Percentiles rank a stretch among this genome's conserved stretches.
These are phyloP conservation scores for Echinarachnius parma DNA, from an alignment of 53 echinoderm and acorn worm genomes.

Conservation along the genomic window DNA sequence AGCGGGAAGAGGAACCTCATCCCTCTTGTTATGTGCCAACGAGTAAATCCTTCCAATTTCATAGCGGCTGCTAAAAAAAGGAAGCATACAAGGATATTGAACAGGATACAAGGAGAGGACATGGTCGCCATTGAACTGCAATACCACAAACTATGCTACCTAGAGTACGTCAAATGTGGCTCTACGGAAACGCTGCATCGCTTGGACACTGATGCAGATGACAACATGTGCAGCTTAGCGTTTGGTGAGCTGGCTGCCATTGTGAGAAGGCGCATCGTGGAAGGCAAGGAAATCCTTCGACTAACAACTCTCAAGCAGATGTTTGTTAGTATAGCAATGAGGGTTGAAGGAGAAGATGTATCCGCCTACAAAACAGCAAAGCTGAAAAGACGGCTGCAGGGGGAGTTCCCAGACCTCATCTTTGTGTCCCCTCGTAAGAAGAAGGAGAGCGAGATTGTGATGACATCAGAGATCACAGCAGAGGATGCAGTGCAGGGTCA, in stretches of 20 bases:
- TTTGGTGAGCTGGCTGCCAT: background rate
- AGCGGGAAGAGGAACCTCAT: conserved; percentile 9
- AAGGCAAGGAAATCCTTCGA: background rate
- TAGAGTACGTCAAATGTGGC: conserved; percentile 11
- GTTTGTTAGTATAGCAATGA: background rate
- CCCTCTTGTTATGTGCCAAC: conserved; percentile 10
- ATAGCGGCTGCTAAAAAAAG: conserved; percentile 27
- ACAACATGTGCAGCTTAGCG: background rate
- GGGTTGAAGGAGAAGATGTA: background rate
- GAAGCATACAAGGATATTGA: conserved; percentile 26
- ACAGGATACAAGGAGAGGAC: conserved; percentile 42
- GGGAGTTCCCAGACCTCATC: background rate
- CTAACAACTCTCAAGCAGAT: background rate
- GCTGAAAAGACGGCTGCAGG: background rate
- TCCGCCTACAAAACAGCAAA: background rate
- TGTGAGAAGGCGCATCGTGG: background rate
- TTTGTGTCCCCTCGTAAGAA: background rate
- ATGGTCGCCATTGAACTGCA: conserved; percentile 54
- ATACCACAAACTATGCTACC: conserved; percentile 41
- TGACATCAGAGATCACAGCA: background rate
- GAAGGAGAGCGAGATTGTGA: conserved; percentile 8
- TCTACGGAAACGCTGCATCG: no score
- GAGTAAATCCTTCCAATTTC: conserved; percentile 17
- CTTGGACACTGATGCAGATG: background rate
- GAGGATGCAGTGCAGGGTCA: conserved; percentile 8